Evolutionary conservation across 2,113 vertebrate species (phyloP), one percentile per base, ranked within the genome.

Genomic region (Pipa parva): DNA sequence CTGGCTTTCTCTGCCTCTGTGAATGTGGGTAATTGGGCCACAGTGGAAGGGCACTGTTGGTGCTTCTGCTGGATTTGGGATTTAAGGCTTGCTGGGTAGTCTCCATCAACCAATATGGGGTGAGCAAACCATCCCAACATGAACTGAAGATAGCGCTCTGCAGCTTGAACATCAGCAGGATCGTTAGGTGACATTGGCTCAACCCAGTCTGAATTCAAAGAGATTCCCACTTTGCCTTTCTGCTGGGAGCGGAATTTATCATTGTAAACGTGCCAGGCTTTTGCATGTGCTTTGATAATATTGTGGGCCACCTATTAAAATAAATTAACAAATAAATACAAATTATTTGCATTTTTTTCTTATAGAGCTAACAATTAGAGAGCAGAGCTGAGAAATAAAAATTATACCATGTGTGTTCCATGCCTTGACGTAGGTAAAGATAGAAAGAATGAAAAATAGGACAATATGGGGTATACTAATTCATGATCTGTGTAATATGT

Each of bases 71-170:
- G 83, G 11, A 97, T 82, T 74, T 90, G 92, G 26, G 76, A 73
- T 75, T 81, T 94, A 51, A 97, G 78, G 17, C 74, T 1, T n/a
- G 79, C 77, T 12, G 95, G 91, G 72, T 98, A 99, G 81, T 97
- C 90, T 13, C 96, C 96, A 5, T 95, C 80, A 56, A 96, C 84
- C 78, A 97, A 95, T 74, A 99, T 63, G 3, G 96, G 95, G 73
- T 98, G 93, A 71, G 94, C 95, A 80, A 97, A 99, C 92, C 93
- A 97, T 73, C 96, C 96, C 28, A 99, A 83, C 91, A 93, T 97
- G 77, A 94, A 95, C 57, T 95, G 87, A 62, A 99, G 72, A 81
- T 91, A 97, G 52, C 90, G 92, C 59, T 95, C 89, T 2, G 93
- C 84, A 31, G 94, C 94, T 17, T 33, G 75, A 52, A 90, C 4